Evolutionary conservation across 2,888 invertebrate species (phyloP), one percentile per base, ranked within the genome.

Genomic region (Limenitis camilla): DNA sequence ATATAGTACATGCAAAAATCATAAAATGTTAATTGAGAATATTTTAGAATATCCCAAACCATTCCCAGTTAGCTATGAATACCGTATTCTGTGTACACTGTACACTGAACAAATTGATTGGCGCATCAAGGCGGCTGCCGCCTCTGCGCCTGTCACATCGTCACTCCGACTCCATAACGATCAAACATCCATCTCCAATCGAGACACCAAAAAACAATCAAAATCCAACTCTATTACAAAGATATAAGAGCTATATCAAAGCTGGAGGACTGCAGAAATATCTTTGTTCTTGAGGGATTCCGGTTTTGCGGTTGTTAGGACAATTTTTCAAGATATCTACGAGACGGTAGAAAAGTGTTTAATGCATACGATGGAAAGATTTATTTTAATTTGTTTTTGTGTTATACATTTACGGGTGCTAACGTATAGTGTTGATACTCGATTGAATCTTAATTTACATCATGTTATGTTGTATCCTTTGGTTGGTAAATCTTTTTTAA

Each of bases 21-120:
- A 28, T 19, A 11, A 10, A 29, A 29, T 5, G 10, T 28, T 7
- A 7, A 38, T 29, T 32, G 7, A 10, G 33, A 30, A 48, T 29
- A 38, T 10, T 56, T 49, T 6, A 75, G 81, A 80, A 78, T 81
- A 62, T 49, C 46, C 66, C 64, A 63, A 66, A 35, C 32, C 52
- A 52, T 59, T 29, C 36, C 76, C 75, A 75, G 81, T 81, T 82
- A 78, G 73, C 64, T 44, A 61, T n/a, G n/a, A n/a, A n/a, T n/a
- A n/a, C 62, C 74, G 78, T 36, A 84, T 80, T 75, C 80, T 81
- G 82, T 75, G 78, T 78, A 83, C 76, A 80, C 81, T 80, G 83
- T 81, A 72, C n/a, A n/a, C n/a, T 62, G 64, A 74, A 84, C 85
- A 85, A 86, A 85, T 85, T 85, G 85, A 85, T 85, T 82, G 84